These are phyloP conservation scores for Procapra przewalskii DNA, from an alignment of 2,113 vertebrate species.

Conservation along the genomic window DNA sequence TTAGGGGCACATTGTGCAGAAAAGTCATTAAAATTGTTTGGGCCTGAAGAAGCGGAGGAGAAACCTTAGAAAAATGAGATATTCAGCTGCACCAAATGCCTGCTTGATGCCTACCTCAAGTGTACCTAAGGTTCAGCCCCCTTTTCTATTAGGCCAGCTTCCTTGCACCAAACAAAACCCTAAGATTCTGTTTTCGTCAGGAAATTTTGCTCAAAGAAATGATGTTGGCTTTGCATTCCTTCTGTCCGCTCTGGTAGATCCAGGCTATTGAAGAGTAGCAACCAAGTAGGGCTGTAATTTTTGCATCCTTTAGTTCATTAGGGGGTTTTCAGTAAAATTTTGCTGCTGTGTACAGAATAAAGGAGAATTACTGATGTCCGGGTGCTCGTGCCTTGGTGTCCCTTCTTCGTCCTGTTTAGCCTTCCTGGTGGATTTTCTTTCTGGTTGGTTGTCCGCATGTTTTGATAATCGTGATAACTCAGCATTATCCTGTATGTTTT, in stretches of 20 bases:
- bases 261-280: not conserved
- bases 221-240: not conserved
- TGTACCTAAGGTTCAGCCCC: conserved; percentile 63
- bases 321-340: not conserved
- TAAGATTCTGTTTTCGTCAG: conserved; percentile 69
- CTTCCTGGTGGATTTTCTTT: conserved; percentile 55
- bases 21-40: conserved; percentile 77
- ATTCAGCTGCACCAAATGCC: conserved; percentile 62
- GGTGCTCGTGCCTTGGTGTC: not conserved
- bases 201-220: not conserved
- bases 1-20: conserved; percentile 72
- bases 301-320: not conserved
- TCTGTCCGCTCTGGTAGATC: not conserved
- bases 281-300: not conserved
- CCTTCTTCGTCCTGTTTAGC: not conserved
- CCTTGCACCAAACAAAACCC: conserved; percentile 67
- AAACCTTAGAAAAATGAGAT: conserved; percentile 72
- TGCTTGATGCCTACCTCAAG: conserved; percentile 66
- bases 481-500: not conserved
- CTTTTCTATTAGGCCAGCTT: conserved; percentile 59
- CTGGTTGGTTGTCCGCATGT: conserved; percentile 46
- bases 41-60: conserved; percentile 58
- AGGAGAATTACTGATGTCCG: conserved; percentile 35
- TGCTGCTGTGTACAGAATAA: not conserved
- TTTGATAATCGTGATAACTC: conserved; percentile 15